Evolutionary conservation across 2,797 vertebrate genomes (phyloP).

Genomic region (Eulemur mongoz): DNA sequence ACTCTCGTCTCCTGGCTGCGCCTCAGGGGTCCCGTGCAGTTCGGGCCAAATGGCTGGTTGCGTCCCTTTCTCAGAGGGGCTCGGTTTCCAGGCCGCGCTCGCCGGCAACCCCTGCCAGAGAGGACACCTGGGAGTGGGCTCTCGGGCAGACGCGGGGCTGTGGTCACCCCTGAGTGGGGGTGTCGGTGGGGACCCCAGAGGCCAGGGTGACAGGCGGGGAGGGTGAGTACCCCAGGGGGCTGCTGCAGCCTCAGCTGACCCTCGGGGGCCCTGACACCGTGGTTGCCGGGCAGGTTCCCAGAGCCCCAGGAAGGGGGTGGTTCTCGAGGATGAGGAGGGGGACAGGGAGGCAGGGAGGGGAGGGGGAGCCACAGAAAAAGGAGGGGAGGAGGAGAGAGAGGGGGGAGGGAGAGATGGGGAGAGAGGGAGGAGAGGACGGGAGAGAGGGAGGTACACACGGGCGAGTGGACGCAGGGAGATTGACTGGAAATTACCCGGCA

Average conservation of each 20-base stretch:
- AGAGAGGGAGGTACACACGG: fast-evolving
- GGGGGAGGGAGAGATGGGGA: fast-evolving
- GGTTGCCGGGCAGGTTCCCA: fast-evolving
- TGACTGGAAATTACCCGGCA: not conserved
- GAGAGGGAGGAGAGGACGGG: no score
- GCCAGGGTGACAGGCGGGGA: not conserved
- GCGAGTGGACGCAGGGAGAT: fast-evolving
- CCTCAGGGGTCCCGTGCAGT: fast-evolving
- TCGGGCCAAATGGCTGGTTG: not conserved
- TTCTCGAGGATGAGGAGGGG: not conserved
- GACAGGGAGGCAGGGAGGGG: not conserved
- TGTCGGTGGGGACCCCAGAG: not conserved
- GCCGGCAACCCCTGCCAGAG: not conserved
- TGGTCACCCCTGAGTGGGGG: no score
- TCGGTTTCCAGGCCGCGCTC: not conserved
- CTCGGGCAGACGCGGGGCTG: fast-evolving
- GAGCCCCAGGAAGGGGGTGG: fast-evolving
- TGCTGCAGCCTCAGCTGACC: not conserved
- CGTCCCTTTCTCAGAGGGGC: not conserved
- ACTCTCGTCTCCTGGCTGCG: not conserved
- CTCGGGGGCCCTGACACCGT: fast-evolving
- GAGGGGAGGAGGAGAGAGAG: not conserved
- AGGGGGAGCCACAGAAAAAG: no score
- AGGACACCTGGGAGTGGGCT: not conserved
- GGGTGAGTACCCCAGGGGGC: fast-evolving